Percentiles rank a stretch among this genome's conserved stretches.
These are phyloP conservation scores for Apotomis capreana DNA, from an alignment of 2,888 invertebrate genomes.

Conservation along the genomic window DNA sequence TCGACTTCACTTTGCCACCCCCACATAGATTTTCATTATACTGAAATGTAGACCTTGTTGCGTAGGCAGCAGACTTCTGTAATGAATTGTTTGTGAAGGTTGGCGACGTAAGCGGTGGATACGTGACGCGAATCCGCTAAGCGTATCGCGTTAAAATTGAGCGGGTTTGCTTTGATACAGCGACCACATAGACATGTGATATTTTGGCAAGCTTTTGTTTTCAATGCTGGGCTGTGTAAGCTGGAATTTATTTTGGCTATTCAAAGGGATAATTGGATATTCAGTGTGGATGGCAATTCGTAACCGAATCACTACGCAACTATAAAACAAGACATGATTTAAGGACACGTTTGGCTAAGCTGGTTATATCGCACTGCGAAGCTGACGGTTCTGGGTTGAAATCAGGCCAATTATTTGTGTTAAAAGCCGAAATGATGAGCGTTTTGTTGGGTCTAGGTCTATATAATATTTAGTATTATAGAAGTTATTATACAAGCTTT, in stretches of 20 bases:
- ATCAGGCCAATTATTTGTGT: too few species aligned
- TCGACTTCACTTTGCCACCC: conserved; percentile 12
- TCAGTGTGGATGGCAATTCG: too few species aligned
- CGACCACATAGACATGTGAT: conserved; percentile 3
- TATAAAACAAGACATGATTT: too few species aligned
- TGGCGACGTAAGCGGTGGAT: conserved; percentile 14
- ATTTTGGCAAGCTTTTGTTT: not conserved
- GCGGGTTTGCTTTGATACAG: conserved; percentile 13
- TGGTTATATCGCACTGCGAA: too few species aligned
- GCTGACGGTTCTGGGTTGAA: too few species aligned
- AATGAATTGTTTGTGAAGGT: conserved; percentile 5
- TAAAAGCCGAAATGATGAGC: too few species aligned
- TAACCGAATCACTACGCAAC: too few species aligned
- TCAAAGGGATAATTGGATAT: not conserved
- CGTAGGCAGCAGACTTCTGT: conserved; percentile 1
- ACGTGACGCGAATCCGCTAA: conserved; percentile 25
- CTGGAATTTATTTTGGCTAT: not conserved
- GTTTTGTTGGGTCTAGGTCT: too few species aligned
- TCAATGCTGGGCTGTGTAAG: too few species aligned
- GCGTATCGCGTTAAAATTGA: conserved; percentile 21
- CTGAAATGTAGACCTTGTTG: conserved; percentile 13
- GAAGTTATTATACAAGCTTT: too few species aligned
- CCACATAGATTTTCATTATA: not conserved
- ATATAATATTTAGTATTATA: too few species aligned
- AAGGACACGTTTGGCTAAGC: too few species aligned